phyloP scores from a whole-genome alignment of 2,888 invertebrate species.

The Mantis religiosa region DNA sequence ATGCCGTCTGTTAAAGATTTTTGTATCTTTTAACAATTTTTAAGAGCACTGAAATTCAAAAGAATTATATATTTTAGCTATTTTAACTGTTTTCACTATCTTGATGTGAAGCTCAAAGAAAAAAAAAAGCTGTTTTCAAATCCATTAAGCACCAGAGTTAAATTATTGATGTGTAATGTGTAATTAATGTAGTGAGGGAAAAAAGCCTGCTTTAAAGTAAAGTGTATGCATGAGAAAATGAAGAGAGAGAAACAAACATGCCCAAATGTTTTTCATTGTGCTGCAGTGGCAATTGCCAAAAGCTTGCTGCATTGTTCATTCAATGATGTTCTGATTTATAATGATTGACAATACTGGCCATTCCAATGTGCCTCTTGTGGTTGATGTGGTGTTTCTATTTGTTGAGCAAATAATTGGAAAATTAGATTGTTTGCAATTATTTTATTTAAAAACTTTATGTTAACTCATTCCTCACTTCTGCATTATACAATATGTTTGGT shows the following conservation, averaged over 20 bases:
- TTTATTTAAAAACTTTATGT: neutral
- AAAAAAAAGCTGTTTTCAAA: neutral
- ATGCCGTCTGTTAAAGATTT: neutral
- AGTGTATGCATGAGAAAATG: neutral
- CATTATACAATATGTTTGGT: no score
- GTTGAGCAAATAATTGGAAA: neutral
- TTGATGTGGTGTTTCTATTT: neutral
- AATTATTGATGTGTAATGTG: neutral
- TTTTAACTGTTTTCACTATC: neutral
- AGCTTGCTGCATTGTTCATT: neutral
- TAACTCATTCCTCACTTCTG: no score
- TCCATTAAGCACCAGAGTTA: neutral
- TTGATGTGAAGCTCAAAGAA: neutral
- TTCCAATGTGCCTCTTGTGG: slow-evolving; percentile 9
- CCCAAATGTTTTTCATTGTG: neutral
- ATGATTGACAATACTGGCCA: neutral
- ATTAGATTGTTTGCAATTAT: neutral
- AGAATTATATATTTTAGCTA: neutral
- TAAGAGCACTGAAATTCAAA: neutral
- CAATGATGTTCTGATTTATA: neutral
- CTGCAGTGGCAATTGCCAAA: neutral
- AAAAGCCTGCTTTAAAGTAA: neutral
- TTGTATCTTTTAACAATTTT: neutral
- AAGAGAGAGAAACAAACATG: neutral
- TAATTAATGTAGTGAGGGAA: neutral